phyloP scores from a whole-genome alignment of 2,797 vertebrate genomes.

The Syngnathus acus region DNA sequence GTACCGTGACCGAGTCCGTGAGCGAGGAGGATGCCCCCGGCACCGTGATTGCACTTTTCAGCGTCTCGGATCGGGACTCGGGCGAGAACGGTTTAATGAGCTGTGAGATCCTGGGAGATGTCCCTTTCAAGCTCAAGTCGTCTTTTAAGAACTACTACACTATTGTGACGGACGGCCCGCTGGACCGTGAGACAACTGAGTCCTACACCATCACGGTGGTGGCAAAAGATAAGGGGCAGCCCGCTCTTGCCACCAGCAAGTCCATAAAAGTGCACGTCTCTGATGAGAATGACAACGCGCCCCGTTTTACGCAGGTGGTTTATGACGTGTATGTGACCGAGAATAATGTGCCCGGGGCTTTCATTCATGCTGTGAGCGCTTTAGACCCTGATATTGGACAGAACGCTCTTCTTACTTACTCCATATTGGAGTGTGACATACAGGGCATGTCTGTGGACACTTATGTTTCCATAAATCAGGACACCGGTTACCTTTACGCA shows the following conservation, averaged over 20 bases:
- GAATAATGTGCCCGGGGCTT: conserved; percentile 96
- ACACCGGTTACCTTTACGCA: conserved; percentile 95
- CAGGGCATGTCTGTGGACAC: conserved; percentile 98
- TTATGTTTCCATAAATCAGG: conserved; percentile 96
- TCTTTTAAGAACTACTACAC: conserved; percentile 97
- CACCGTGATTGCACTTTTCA: conserved; percentile 95
- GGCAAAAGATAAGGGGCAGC: conserved; percentile 84
- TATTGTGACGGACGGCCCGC: conserved; percentile 86
- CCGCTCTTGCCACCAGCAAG: conserved; percentile 85
- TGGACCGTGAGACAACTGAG: conserved; percentile 86
- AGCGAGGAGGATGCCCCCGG: conserved; percentile 90
- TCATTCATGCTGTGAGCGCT: conserved; percentile 94
- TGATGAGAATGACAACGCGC: conserved; percentile 95
- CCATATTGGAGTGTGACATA: conserved; percentile 95
- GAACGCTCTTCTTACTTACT: conserved; percentile 88
- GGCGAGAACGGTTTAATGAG: conserved; percentile 91
- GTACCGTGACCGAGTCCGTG: conserved; percentile 92
- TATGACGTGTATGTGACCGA: conserved; percentile 97
- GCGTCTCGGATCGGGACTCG: conserved; percentile 90
- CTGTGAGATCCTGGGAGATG: conserved; percentile 89
- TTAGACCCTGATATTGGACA: conserved; percentile 85
- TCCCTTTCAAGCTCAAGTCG: conserved; percentile 91
- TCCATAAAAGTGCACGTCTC: conserved; percentile 93
- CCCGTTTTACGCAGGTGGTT: conserved; percentile 84
- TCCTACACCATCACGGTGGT: conserved; percentile 91